A percentile compares a stretch with the other conserved stretches of the same genome.
Evolutionary conservation across 1,140 invertebrate genomes (phyloP).

Genomic region (Drosophila tsacasi): DNA sequence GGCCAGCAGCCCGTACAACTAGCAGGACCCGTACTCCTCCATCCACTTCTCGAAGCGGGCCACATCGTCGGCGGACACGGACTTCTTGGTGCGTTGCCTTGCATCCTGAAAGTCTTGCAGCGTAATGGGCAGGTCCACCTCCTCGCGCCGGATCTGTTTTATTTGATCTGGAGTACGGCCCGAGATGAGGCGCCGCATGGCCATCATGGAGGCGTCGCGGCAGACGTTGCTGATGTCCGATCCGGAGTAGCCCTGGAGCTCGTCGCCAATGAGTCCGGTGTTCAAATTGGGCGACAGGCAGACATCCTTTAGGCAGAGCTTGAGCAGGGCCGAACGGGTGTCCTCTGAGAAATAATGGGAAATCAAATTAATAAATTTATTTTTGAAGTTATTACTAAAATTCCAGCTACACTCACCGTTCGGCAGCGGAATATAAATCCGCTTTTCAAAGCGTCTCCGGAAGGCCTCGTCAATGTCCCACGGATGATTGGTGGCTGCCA

Average conservation of each 20-base stretch:
- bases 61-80: constrained; percentile 96
- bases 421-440: constrained; percentile 99
- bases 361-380: background rate
- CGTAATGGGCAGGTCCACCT: constrained; percentile 96
- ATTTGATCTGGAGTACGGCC: constrained; percentile 97
- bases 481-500: constrained; percentile 99
- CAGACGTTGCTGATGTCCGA: constrained; percentile 99
- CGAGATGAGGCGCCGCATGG: constrained; percentile 96
- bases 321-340: constrained; percentile 94
- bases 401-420: constrained; percentile 87
- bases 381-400: background rate
- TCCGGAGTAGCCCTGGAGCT: constrained; percentile 97
- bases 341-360: constrained; percentile 85
- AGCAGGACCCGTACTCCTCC: constrained; percentile 94
- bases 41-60: constrained; percentile 99
- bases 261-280: constrained; percentile 91
- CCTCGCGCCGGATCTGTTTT: constrained; percentile 95
- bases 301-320: constrained; percentile 96
- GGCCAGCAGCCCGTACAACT: constrained; percentile 72
- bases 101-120: constrained; percentile 95
- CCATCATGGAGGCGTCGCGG: constrained; percentile 99
- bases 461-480: constrained; percentile 99
- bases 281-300: constrained; percentile 92
- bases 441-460: constrained; percentile 97
- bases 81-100: constrained; percentile 96